Evolutionary conservation across 2,113 vertebrate genomes (phyloP).

Genomic region (Empidonax traillii): DNA sequence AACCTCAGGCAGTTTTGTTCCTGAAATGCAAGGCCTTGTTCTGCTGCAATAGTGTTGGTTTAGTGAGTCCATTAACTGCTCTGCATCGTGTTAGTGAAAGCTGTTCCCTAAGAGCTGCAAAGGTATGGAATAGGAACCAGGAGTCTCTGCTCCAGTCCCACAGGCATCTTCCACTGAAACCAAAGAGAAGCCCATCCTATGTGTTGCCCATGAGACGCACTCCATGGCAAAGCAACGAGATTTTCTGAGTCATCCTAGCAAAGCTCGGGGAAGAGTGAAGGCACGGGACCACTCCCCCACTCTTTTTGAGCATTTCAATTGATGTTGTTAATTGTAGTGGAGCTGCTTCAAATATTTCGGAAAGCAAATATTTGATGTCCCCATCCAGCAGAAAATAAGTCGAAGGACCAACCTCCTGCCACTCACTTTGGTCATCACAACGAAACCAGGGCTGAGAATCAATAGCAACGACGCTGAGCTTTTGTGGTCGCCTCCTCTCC

Average conservation of each 20-base stretch:
- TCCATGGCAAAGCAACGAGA: not conserved
- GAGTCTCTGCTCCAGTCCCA: not conserved
- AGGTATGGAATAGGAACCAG: not conserved
- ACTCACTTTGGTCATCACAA: not conserved
- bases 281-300: not conserved
- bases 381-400: not conserved
- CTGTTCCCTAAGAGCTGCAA: not conserved
- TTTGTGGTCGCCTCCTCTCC: not conserved
- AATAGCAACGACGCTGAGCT: not conserved
- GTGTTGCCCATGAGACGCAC: not conserved
- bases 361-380: constrained; percentile 60
- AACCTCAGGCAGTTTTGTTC: not conserved
- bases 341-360: not conserved
- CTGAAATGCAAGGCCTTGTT: not conserved
- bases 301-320: not conserved
- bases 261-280: not conserved
- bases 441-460: constrained; percentile 1
- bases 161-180: not conserved
- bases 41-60: not conserved
- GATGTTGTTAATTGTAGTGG: not conserved
- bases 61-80: not conserved
- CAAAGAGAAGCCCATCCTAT: not conserved
- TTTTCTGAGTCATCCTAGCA: not conserved
- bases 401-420: not conserved
- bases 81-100: not conserved